These are phyloP conservation scores for Lepidurus apus DNA, from an alignment of 1,140 invertebrate species.

Conservation along the genomic window DNA sequence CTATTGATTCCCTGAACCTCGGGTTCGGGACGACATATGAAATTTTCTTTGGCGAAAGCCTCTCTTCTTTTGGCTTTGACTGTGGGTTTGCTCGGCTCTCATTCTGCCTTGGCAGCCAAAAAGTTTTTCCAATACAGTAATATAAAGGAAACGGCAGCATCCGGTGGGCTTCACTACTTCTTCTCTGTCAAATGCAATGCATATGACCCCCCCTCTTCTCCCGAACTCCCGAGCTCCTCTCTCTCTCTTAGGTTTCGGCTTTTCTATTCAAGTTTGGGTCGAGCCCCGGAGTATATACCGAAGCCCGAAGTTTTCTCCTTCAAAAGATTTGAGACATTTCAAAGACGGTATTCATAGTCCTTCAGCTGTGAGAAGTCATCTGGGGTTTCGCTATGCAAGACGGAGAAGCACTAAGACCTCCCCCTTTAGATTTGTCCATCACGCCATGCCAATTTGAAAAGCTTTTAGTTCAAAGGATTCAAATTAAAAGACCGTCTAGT, in stretches of 20 bases:
- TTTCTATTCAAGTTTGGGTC: not conserved
- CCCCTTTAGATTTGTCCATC: not conserved
- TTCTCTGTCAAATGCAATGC: constrained; percentile 22
- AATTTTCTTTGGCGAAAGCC: constrained; percentile 10
- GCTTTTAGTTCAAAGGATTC: constrained; percentile 6
- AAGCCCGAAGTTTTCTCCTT: not conserved
- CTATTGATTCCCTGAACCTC: not conserved
- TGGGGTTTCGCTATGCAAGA: not conserved
- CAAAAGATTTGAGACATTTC: constrained; percentile 6
- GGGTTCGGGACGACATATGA: not conserved
- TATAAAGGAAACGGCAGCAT: constrained; percentile 21
- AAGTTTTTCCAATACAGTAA: constrained; percentile 20
- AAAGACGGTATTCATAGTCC: constrained; percentile 21
- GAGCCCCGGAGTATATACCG: not conserved
- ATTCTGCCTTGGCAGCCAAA: not conserved
- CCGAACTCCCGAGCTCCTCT: not conserved
- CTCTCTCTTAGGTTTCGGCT: not conserved
- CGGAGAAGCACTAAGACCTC: constrained; percentile 14
- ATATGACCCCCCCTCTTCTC: not conserved
- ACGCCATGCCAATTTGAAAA: constrained; percentile 7
- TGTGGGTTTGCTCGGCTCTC: not conserved
- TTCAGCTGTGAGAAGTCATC: constrained; percentile 8
- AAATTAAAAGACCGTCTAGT: not conserved
- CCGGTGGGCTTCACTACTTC: constrained; percentile 20
- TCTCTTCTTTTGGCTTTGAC: not conserved